phyloP scores from a whole-genome alignment of 2,113 vertebrate species.

The Sakesphorus luctuosus region DNA sequence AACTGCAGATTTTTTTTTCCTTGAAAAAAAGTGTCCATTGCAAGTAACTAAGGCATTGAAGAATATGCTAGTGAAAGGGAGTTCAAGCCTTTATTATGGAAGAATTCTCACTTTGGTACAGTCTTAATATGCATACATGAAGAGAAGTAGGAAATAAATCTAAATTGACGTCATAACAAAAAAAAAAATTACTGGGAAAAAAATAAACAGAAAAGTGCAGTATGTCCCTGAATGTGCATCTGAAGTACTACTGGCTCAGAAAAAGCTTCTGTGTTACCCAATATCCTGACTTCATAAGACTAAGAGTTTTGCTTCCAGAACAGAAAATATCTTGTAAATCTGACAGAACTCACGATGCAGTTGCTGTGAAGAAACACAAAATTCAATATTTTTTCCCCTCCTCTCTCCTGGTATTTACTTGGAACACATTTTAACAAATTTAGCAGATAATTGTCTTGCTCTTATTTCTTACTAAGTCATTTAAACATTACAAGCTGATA shows the following conservation, averaged over 20 bases:
- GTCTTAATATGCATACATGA: not conserved
- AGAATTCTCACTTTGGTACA: not conserved
- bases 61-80: not conserved
- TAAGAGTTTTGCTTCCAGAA: not conserved
- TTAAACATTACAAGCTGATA: not conserved
- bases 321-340: not conserved
- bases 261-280: not conserved
- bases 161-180: not conserved
- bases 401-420: not conserved
- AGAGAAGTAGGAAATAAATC: not conserved
- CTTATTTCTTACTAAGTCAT: not conserved
- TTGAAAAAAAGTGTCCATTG: not conserved
- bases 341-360: not conserved
- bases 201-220: not conserved
- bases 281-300: not conserved
- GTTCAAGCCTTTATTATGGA: not conserved
- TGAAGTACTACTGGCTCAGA: not conserved
- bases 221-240: rapidly evolving
- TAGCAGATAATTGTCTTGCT: not conserved
- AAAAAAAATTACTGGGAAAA: not conserved
- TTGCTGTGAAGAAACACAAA: not conserved
- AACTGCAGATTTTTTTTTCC: not conserved
- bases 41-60: not conserved
- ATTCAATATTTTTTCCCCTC: not conserved
- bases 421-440: not conserved